Percentiles rank a stretch among this genome's conserved stretches.
These are phyloP conservation scores for Carcharodon carcharias DNA, from an alignment of 2,797 vertebrate genomes.

Conservation along the genomic window DNA sequence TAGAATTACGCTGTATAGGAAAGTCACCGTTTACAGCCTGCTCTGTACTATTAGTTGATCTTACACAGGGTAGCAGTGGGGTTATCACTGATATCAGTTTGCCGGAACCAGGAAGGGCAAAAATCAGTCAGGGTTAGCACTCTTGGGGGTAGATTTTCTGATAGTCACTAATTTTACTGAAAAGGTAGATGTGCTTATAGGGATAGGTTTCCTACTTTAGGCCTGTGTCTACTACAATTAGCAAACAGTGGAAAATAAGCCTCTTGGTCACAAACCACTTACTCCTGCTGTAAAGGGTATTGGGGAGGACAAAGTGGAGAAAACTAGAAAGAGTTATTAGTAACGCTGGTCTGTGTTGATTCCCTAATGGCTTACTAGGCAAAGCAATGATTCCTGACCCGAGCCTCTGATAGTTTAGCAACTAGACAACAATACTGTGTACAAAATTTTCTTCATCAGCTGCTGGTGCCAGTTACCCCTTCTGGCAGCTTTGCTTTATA, in stretches of 20 bases:
- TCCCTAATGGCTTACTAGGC: not conserved
- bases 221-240: not conserved
- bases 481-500: not conserved
- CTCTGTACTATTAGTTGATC: not conserved
- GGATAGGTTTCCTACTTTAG: not conserved
- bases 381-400: not conserved
- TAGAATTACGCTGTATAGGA: not conserved
- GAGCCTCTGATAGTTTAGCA: not conserved
- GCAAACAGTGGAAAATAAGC: not conserved
- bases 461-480: not conserved
- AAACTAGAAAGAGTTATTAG: not conserved
- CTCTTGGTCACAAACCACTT: not conserved
- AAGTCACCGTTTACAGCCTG: no score
- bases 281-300: not conserved
- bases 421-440: not conserved
- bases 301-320: not conserved
- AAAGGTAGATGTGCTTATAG: not conserved
- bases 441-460: not conserved
- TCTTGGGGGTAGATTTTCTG: not conserved
- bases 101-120: not conserved
- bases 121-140: not conserved
- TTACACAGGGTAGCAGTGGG: not conserved
- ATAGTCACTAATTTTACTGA: not conserved
- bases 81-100: not conserved
- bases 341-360: not conserved